Evolutionary conservation across 53 echinoderm and acorn worm genomes (phyloP).

Genomic region (Crossaster papposus): DNA sequence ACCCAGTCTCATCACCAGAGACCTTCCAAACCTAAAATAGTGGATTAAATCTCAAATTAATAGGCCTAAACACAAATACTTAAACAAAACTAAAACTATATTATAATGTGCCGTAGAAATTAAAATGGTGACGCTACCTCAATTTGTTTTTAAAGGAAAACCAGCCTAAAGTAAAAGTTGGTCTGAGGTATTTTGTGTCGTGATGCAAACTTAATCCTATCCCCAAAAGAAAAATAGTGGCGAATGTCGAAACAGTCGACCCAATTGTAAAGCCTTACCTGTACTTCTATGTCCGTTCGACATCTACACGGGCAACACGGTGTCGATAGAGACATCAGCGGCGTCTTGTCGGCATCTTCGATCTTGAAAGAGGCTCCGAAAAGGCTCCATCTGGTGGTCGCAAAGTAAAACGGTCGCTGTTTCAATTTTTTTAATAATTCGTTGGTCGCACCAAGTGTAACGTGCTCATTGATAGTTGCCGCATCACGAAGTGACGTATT

Average conservation of each 20-base stretch:
- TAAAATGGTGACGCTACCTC: too few relatives aligned
- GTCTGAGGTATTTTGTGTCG: too few relatives aligned
- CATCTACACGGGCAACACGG: constrained; percentile 69
- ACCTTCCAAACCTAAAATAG: constrained; percentile 38
- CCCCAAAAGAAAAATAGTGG: too few relatives aligned
- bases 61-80: background rate
- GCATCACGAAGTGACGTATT: too few relatives aligned
- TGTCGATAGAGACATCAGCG: constrained; percentile 47
- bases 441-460: too few relatives aligned
- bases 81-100: too few relatives aligned
- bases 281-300: constrained; percentile 39
- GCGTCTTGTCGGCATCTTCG: constrained; percentile 31
- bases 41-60: background rate
- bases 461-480: too few relatives aligned
- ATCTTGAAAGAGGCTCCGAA: constrained; percentile 60
- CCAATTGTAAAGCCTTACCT: constrained; percentile 35
- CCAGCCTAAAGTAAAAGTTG: too few relatives aligned
- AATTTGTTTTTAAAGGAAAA: too few relatives aligned
- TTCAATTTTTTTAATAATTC: background rate
- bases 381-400: constrained; percentile 57
- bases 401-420: background rate
- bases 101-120: too few relatives aligned
- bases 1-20: constrained; percentile 28
- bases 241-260: background rate
- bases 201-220: too few relatives aligned